Evolutionary conservation across 2,113 vertebrate genomes (phyloP).

Genomic region (Myiozetetes cayanensis): DNA sequence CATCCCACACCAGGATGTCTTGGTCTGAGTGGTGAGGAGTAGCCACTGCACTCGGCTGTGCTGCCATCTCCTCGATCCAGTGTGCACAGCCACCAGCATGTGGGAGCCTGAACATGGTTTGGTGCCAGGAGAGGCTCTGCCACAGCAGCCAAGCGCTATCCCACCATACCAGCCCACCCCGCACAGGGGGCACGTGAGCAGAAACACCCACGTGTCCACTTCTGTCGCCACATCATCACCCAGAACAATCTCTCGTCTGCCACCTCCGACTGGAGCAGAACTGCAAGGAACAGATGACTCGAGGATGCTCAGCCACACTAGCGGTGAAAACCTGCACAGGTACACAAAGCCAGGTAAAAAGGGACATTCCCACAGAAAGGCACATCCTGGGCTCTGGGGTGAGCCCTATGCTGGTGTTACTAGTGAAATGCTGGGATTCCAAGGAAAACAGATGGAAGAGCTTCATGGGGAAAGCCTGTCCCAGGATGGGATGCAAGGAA

Average conservation of each 20-base stretch:
- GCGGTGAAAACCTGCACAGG: background rate
- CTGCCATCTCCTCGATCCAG: rapidly evolving
- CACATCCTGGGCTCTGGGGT: background rate
- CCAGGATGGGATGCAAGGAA: background rate
- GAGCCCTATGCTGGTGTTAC: background rate
- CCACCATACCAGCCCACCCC: background rate
- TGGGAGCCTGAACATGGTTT: background rate
- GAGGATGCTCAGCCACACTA: background rate
- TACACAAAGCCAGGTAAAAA: background rate
- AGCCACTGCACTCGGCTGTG: background rate
- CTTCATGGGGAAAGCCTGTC: no score
- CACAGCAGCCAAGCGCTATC: background rate
- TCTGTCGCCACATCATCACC: background rate
- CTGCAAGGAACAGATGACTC: background rate
- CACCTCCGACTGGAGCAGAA: background rate
- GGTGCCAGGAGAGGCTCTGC: background rate
- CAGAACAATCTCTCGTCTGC: background rate
- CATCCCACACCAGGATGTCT: rapidly evolving
- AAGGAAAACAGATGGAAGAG: rapidly evolving
- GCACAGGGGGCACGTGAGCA: background rate
- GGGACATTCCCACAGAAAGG: background rate
- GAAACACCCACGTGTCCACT: background rate
- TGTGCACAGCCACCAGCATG: background rate
- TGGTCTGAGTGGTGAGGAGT: background rate
- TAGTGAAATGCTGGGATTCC: background rate